These are phyloP conservation scores for Amphiprion ocellaris DNA, from an alignment of 2,113 vertebrate species.

Conservation along the genomic window DNA sequence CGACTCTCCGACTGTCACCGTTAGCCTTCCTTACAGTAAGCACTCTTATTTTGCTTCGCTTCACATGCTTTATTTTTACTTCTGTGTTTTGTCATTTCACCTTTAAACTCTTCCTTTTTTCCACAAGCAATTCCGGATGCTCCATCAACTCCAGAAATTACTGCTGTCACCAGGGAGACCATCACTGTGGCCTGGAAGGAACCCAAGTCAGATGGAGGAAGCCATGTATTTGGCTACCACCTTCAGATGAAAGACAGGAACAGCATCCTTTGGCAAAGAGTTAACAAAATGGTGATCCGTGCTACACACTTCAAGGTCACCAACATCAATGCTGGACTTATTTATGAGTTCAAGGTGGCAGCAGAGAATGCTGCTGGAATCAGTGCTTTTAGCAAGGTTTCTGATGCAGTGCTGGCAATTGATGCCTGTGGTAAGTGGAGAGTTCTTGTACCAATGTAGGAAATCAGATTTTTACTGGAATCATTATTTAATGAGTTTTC, in stretches of 20 bases:
- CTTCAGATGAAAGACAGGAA: conserved; percentile 99
- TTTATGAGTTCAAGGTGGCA: conserved; percentile 98
- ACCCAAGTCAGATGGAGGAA: conserved; percentile 95
- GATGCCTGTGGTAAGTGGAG: conserved; percentile 94
- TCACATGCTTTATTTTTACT: background rate
- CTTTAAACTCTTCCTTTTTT: conserved; percentile 12
- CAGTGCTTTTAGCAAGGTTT: conserved; percentile 92
- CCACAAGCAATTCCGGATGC: conserved; percentile 90
- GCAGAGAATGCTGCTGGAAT: conserved; percentile 96
- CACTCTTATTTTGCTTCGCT: conserved; percentile 21
- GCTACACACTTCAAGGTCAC: conserved; percentile 95
- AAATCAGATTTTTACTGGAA: background rate
- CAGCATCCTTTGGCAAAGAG: conserved; percentile 96
- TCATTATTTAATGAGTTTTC: background rate
- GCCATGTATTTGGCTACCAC: conserved; percentile 92
- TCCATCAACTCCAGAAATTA: conserved; percentile 93
- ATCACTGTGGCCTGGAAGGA: conserved; percentile 95
- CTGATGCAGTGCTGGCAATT: conserved; percentile 96
- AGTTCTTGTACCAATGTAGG: background rate
- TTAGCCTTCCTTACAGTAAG: conserved; percentile 97
- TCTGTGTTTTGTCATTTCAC: background rate
- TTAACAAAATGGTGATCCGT: conserved; percentile 94
- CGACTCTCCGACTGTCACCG: conserved; percentile 89
- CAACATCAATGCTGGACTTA: conserved; percentile 91
- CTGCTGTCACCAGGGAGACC: conserved; percentile 91